Evolutionary conservation across 1,140 invertebrate genomes (phyloP).

Genomic region (Drosophila guanche): DNA sequence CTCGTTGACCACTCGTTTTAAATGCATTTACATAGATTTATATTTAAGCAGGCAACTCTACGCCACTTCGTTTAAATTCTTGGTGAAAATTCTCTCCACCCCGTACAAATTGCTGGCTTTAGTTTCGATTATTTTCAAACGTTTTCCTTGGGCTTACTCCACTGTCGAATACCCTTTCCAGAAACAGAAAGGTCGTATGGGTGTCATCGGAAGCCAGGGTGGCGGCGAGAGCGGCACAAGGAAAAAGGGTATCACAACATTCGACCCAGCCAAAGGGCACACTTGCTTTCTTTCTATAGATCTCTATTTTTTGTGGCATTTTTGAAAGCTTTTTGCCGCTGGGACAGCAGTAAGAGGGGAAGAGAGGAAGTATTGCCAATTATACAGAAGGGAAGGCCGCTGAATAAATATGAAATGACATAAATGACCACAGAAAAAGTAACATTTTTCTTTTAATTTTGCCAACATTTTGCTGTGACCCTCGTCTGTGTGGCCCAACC

Average conservation of each 20-base stretch:
- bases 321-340: slow-evolving; percentile 31
- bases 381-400: slow-evolving; percentile 68
- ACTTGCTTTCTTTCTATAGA: not conserved
- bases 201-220: too few species aligned
- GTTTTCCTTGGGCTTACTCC: too few species aligned
- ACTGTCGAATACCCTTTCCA: too few species aligned
- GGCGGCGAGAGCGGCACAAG: too few species aligned
- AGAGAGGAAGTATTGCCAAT: slow-evolving; percentile 59
- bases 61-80: not conserved
- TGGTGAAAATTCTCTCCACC: not conserved
- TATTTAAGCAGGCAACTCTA: slow-evolving; percentile 28
- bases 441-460: slow-evolving; percentile 30
- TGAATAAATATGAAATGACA: slow-evolving; percentile 79
- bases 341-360: not conserved
- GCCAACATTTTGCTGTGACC: slow-evolving; percentile 44
- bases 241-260: too few species aligned
- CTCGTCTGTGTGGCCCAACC: slow-evolving; percentile 55
- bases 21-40: slow-evolving; percentile 46
- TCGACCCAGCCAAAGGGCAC: too few species aligned
- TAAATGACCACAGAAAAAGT: slow-evolving; percentile 63
- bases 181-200: too few species aligned
- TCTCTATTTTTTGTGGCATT: slow-evolving; percentile 32
- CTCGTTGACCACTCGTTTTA: slow-evolving; percentile 38
- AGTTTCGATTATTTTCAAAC: slow-evolving; percentile 1
- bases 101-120: slow-evolving; percentile 3